Evolutionary conservation across 64 coral and sea anemone genomes (phyloP).

Genomic region (Acropora yongei): DNA sequence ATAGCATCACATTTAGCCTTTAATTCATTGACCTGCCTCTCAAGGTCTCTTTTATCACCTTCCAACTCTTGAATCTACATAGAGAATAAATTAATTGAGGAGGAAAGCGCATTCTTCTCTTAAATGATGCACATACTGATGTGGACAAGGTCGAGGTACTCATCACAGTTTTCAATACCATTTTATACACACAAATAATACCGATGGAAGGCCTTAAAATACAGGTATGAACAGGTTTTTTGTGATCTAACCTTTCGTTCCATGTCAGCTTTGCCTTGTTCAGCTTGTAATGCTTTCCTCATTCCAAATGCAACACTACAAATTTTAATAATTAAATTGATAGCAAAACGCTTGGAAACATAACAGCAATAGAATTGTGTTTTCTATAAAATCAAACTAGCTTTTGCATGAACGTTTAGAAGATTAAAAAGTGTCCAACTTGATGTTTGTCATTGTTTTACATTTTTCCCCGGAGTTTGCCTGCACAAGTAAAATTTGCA

Average conservation of each 20-base stretch:
- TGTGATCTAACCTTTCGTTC: constrained; percentile 77
- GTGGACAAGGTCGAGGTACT: too few species aligned
- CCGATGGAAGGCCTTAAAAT: too few species aligned
- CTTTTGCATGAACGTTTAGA: too few species aligned
- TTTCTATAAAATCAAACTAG: too few species aligned
- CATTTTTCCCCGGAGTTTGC: too few species aligned
- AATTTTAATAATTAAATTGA: background rate
- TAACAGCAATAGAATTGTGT: too few species aligned
- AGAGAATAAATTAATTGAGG: background rate
- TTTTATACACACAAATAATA: background rate
- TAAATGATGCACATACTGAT: background rate
- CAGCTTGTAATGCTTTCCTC: constrained; percentile 97
- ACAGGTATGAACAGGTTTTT: background rate
- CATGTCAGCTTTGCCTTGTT: constrained; percentile 99
- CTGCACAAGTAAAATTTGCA: too few species aligned
- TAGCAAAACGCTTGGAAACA: too few species aligned
- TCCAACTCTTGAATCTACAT: constrained; percentile 96
- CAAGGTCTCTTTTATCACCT: constrained; percentile 90
- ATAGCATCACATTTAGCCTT: constrained; percentile 99
- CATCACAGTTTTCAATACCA: too few species aligned
- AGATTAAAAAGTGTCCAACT: too few species aligned
- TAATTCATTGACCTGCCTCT: constrained; percentile 94
- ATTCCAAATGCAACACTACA: constrained; percentile 99
- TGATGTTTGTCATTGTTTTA: too few species aligned
- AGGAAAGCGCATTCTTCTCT: background rate